Percentiles rank a stretch among this genome's conserved stretches.
phyloP scores from a whole-genome alignment of 1,140 invertebrate genomes.

The Neodiprion lecontei region DNA sequence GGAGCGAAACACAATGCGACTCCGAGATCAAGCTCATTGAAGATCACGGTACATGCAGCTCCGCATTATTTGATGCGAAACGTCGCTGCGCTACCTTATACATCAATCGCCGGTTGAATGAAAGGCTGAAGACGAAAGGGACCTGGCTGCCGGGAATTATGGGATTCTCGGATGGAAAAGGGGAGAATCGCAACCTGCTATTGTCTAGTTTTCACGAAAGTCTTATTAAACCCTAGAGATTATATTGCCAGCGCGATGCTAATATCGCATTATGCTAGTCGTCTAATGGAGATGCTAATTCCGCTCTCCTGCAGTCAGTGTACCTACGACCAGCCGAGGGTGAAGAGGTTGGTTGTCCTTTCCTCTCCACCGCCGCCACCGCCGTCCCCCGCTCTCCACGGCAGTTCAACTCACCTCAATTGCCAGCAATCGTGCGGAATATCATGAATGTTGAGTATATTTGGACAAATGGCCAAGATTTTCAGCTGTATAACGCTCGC shows the following conservation, averaged over 20 bases:
- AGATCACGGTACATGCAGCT: not conserved
- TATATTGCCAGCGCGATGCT: constrained; percentile 25
- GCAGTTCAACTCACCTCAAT: constrained; percentile 41
- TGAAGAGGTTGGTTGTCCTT: too few relatives aligned
- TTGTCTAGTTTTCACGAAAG: constrained; percentile 3
- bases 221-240: not conserved
- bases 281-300: constrained; percentile 57
- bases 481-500: not conserved
- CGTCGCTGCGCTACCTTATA: not conserved
- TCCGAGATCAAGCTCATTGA: not conserved
- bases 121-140: not conserved
- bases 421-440: constrained; percentile 48
- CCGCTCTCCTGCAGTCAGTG: constrained; percentile 31
- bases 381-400: constrained; percentile 2
- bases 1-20: not conserved
- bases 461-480: constrained; percentile 40
- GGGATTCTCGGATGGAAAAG: not conserved
- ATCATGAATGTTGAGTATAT: constrained; percentile 50
- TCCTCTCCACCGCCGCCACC: not conserved
- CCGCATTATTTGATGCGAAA: not conserved
- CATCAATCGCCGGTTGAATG: not conserved
- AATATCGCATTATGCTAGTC: constrained; percentile 51
- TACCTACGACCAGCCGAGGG: not conserved
- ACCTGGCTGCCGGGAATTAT: not conserved
- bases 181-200: not conserved